A percentile compares a stretch with the other conserved stretches of the same genome.
These are phyloP conservation scores for Ciconia boyciana DNA, from an alignment of 2,113 vertebrate species.

Conservation along the genomic window DNA sequence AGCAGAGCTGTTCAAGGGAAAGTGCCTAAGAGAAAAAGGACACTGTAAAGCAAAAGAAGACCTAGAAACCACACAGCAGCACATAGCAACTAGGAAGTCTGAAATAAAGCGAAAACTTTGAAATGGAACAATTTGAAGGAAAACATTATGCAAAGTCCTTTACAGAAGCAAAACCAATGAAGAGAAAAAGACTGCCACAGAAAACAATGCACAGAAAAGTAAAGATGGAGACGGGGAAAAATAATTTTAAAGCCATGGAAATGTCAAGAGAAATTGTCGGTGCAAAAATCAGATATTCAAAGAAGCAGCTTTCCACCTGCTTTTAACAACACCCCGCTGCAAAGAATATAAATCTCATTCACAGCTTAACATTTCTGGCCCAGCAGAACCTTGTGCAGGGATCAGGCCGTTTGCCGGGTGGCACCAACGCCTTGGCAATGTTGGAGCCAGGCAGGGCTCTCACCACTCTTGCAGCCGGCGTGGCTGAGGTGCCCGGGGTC, in stretches of 20 bases:
- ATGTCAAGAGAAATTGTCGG: not conserved
- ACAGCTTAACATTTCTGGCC: not conserved
- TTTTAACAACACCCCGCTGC: not conserved
- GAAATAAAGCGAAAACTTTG: not conserved
- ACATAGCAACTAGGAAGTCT: not conserved
- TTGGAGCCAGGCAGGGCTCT: not conserved
- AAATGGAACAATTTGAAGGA: not conserved
- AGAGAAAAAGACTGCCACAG: not conserved
- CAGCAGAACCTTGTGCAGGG: not conserved
- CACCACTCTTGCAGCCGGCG: accelerated
- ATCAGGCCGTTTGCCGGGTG: not conserved
- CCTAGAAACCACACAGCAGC: not conserved
- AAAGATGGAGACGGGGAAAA: not conserved
- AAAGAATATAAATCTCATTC: not conserved
- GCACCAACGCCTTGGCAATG: not conserved
- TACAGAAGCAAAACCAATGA: not conserved
- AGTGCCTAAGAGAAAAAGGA: not conserved
- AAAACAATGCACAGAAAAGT: not conserved
- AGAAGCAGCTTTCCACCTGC: not conserved
- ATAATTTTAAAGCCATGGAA: not conserved
- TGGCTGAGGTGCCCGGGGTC: accelerated
- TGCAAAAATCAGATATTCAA: not conserved
- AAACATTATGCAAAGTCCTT: not conserved
- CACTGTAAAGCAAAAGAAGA: not conserved
- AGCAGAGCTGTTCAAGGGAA: not conserved